Conservation (phyloP, 2,113 vertebrate species). For the Carettochelys insculpta region DNA sequence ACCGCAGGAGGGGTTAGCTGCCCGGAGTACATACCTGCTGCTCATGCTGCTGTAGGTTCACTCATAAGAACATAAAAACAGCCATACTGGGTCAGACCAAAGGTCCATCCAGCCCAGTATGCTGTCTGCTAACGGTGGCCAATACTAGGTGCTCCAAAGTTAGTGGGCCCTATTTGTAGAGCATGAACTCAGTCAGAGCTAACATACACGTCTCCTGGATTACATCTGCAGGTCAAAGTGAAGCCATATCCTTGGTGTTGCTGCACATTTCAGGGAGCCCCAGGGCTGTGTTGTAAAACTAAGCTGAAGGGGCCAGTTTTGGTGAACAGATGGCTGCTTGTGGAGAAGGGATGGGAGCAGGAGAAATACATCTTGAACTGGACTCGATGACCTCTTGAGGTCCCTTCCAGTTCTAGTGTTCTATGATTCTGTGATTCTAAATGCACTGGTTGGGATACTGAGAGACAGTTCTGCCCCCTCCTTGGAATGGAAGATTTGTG, state of each 20-base stretch:
- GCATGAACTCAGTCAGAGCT: background rate
- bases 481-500: background rate
- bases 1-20: background rate
- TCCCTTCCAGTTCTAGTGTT: too few species aligned
- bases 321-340: background rate
- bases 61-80: too few species aligned
- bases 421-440: too few species aligned
- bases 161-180: background rate
- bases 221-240: background rate
- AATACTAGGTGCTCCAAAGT: too few species aligned
- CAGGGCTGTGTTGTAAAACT: background rate
- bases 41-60: background rate
- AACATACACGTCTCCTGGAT: background rate
- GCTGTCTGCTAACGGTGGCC: too few species aligned
- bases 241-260: background rate
- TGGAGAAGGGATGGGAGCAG: background rate
- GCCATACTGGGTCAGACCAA: too few species aligned
- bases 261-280: background rate
- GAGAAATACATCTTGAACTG: background rate
- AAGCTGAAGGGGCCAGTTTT: slow-evolving; percentile 3
- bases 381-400: too few species aligned
- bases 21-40: background rate
- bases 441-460: slow-evolving; percentile 2
- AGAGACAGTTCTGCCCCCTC: background rate
- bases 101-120: too few species aligned